phyloP scores from a whole-genome alignment of 2,888 invertebrate genomes.

The Oscheius myriophilus region DNA sequence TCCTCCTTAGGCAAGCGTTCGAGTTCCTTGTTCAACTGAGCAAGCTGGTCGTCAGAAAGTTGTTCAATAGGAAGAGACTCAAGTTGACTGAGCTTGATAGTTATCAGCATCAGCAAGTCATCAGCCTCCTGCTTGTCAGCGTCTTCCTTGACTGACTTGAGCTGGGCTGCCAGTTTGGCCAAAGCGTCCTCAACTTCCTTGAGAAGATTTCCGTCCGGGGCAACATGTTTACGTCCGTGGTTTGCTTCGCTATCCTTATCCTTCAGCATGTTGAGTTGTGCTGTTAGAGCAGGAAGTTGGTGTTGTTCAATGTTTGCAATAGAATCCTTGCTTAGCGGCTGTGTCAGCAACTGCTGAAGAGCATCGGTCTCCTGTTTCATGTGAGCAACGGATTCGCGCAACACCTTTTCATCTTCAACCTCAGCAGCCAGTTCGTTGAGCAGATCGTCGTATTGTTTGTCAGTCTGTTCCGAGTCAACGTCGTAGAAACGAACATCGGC shows the following conservation, averaged over 20 bases:
- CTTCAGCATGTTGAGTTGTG: constrained; percentile 41
- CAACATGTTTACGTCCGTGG: constrained; percentile 37
- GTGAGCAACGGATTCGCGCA: constrained; percentile 45
- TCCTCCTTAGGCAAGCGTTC: constrained; percentile 32
- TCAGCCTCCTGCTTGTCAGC: constrained; percentile 34
- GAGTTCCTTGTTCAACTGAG: constrained; percentile 31
- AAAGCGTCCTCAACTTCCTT: constrained; percentile 30
- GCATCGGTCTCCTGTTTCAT: constrained; percentile 41
- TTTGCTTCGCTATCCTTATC: constrained; percentile 39
- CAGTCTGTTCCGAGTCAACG: constrained; percentile 55
- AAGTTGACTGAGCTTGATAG: constrained; percentile 39
- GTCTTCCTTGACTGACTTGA: constrained; percentile 36
- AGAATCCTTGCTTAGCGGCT: constrained; percentile 10
- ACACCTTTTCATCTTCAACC: constrained; percentile 43
- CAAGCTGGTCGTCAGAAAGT: constrained; percentile 12
- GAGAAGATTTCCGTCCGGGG: constrained; percentile 10
- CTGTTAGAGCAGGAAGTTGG: constrained; percentile 41
- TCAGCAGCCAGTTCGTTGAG: constrained; percentile 40
- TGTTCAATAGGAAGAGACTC: constrained; percentile 36
- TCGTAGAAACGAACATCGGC: constrained; percentile 62
- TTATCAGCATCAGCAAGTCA: constrained; percentile 35
- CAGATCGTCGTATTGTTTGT: constrained; percentile 51
- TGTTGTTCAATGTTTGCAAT: constrained; percentile 15
- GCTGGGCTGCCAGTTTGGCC: constrained; percentile 34
- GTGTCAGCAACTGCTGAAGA: constrained; percentile 31